These are phyloP conservation scores for Harpegnathos saltator DNA, from an alignment of 1,140 invertebrate genomes.

Conservation along the genomic window DNA sequence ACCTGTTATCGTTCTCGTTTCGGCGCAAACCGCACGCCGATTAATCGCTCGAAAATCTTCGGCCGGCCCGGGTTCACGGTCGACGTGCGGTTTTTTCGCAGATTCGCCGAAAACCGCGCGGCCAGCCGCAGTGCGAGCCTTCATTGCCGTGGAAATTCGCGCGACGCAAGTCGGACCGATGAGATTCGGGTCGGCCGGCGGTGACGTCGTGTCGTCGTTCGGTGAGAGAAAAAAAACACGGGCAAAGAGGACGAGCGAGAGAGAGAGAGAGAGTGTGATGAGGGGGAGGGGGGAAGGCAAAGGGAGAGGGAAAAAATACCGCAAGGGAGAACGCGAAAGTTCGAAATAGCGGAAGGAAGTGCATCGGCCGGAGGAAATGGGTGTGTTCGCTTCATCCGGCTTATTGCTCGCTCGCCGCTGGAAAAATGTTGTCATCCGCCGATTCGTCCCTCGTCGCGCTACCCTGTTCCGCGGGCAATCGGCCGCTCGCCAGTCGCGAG, in stretches of 20 bases:
- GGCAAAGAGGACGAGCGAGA: background rate
- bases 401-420: conserved; percentile 66
- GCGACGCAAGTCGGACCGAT: conserved; percentile 52
- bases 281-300: background rate
- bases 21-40: conserved; percentile 72
- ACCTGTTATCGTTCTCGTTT: conserved; percentile 66
- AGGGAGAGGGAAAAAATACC: conserved; percentile 31
- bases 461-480: conserved; percentile 40
- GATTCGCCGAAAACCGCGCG: conserved; percentile 67
- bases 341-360: conserved; percentile 69
- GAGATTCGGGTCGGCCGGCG: conserved; percentile 48
- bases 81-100: conserved; percentile 62
- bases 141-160: conserved; percentile 70
- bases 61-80: conserved; percentile 51
- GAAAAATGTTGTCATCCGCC: conserved; percentile 61
- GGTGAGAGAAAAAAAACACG: background rate
- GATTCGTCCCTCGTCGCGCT: conserved; percentile 15
- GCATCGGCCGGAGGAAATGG: conserved; percentile 72
- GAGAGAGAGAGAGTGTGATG: background rate
- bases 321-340: conserved; percentile 20
- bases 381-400: conserved; percentile 61
- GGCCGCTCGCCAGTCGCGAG: conserved; percentile 45
- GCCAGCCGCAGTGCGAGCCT: conserved; percentile 62
- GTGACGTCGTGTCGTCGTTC: background rate
- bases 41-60: conserved; percentile 71